A percentile compares a stretch with the other conserved stretches of the same genome.
These are phyloP conservation scores for Dallia pectoralis DNA, from an alignment of 2,797 vertebrate species.

Conservation along the genomic window DNA sequence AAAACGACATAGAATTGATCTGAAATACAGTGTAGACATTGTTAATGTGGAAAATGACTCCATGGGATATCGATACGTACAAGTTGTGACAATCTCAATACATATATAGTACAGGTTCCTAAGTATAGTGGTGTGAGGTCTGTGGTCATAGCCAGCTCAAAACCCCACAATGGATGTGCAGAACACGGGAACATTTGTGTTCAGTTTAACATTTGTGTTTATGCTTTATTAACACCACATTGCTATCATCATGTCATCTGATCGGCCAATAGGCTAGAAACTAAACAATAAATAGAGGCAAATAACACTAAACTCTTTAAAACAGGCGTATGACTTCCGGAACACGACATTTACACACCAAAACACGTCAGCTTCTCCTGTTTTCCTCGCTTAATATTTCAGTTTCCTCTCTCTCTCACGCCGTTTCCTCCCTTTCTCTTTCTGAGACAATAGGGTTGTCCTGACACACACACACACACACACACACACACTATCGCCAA, in stretches of 20 bases:
- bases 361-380: constrained; percentile 6
- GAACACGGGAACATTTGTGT: background rate
- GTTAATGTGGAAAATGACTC: no score
- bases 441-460: constrained; percentile 48
- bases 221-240: background rate
- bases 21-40: no score
- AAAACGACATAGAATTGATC: no score
- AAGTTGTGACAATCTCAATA: no score
- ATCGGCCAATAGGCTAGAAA: no score
- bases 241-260: background rate
- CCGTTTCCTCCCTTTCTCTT: constrained; percentile 29
- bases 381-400: constrained; percentile 8
- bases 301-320: no score
- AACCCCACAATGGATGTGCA: background rate
- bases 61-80: no score
- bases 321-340: no score
- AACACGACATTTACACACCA: background rate
- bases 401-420: constrained; percentile 7
- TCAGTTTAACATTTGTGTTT: background rate
- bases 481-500: constrained; percentile 32
- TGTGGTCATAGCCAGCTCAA: no score
- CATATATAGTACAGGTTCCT: no score
- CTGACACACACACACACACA: constrained; percentile 33
- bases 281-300: no score
- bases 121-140: no score